A percentile compares a stretch with the other conserved stretches of the same genome.
Evolutionary conservation across 2,113 vertebrate species (phyloP).

Genomic region (Piprites chloris): DNA sequence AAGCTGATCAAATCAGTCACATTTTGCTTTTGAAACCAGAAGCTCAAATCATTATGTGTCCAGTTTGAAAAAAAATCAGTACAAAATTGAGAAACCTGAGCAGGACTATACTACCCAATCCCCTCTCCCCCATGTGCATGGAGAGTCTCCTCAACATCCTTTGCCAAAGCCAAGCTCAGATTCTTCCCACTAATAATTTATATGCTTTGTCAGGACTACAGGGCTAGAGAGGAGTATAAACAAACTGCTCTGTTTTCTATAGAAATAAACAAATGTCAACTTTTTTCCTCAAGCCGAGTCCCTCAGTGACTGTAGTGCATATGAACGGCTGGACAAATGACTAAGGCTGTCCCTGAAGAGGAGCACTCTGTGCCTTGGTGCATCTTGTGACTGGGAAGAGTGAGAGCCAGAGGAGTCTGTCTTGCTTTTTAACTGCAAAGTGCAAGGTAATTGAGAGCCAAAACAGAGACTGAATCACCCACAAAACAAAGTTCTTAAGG

Average conservation of each 20-base stretch:
- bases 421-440: not conserved
- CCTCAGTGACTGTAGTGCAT: not conserved
- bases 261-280: not conserved
- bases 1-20: not conserved
- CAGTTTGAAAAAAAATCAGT: not conserved
- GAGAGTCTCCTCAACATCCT: not conserved
- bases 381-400: not conserved
- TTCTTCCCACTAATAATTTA: not conserved
- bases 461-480: not conserved
- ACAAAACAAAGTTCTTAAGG: not conserved
- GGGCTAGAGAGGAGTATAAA: not conserved
- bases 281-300: not conserved
- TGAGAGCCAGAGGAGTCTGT: fast-evolving
- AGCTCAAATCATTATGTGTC: not conserved
- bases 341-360: not conserved
- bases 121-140: not conserved
- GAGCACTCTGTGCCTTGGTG: not conserved
- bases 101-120: no score
- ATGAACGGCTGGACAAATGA: not conserved
- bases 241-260: not conserved
- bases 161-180: not conserved
- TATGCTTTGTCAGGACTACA: not conserved
- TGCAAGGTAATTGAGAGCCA: not conserved
- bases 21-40: not conserved
- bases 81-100: no score